Evolutionary conservation across 64 coral and sea anemone species (phyloP).

Genomic region (Montipora foliosa): DNA sequence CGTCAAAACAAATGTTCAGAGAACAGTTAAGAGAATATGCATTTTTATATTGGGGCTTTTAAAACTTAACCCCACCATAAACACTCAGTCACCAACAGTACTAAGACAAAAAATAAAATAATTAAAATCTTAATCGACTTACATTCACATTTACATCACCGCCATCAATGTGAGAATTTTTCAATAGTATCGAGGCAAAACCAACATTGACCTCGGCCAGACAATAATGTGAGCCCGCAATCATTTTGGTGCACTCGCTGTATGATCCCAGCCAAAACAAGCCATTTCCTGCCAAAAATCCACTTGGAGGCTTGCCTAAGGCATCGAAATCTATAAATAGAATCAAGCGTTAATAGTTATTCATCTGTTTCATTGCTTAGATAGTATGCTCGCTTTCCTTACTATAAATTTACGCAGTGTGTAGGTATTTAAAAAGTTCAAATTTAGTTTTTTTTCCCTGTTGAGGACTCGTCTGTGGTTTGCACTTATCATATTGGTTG

Average conservation of each 20-base stretch:
- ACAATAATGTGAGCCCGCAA: slow-evolving; percentile 67
- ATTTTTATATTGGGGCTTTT: too few species aligned
- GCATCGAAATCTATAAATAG: slow-evolving; percentile 77
- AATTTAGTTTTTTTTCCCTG: too few species aligned
- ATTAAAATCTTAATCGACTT: not conserved
- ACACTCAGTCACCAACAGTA: too few species aligned
- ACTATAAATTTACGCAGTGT: too few species aligned
- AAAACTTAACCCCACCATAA: too few species aligned
- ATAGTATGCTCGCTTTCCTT: too few species aligned
- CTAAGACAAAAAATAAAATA: too few species aligned
- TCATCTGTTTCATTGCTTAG: not conserved
- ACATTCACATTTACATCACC: not conserved
- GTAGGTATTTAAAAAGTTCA: too few species aligned
- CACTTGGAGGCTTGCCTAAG: slow-evolving; percentile 71
- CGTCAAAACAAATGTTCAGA: too few species aligned
- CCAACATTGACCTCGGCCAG: not conserved
- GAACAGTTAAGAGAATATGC: too few species aligned
- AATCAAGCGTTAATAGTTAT: not conserved
- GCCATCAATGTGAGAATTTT: not conserved
- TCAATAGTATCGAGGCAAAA: not conserved
- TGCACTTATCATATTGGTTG: too few species aligned
- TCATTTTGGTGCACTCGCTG: slow-evolving; percentile 53
- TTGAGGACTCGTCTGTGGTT: too few species aligned
- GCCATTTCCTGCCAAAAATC: slow-evolving; percentile 46
- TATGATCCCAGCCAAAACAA: slow-evolving; percentile 76